phyloP scores from a whole-genome alignment of 2,113 vertebrate genomes.

The Tachysurus fulvidraco region DNA sequence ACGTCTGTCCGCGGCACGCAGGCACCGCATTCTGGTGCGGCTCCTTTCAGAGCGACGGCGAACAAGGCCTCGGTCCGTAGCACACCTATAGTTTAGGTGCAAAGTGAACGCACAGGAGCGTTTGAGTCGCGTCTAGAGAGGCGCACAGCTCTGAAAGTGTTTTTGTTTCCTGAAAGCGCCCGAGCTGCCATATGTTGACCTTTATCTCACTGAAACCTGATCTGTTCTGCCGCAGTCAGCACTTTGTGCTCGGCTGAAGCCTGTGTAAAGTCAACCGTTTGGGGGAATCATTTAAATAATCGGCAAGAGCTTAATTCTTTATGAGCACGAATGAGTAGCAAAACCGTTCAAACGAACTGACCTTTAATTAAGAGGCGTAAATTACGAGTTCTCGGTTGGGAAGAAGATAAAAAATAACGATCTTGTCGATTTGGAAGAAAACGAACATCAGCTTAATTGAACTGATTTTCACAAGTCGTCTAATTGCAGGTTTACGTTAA shows the following conservation, averaged over 20 bases:
- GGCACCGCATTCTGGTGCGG: background rate
- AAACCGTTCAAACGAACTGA: background rate
- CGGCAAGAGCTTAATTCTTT: background rate
- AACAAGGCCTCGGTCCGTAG: background rate
- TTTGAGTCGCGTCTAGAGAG: conserved; percentile 2
- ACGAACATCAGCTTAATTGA: background rate
- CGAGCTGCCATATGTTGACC: conserved; percentile 69
- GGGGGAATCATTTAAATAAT: background rate
- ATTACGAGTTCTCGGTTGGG: background rate
- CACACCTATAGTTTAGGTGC: background rate
- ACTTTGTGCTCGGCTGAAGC: background rate
- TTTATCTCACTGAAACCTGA: conserved; percentile 65
- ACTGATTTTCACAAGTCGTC: background rate
- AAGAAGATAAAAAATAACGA: background rate
- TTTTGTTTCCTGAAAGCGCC: conserved; percentile 55
- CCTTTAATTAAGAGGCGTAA: background rate
- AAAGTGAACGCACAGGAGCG: background rate
- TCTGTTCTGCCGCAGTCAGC: conserved; percentile 53
- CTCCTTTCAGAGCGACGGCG: background rate
- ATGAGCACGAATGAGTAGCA: background rate
- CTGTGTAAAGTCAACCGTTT: background rate
- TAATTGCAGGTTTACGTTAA: background rate
- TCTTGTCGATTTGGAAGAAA: background rate
- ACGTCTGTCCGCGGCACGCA: background rate
- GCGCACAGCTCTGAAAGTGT: conserved; percentile 55